These are phyloP conservation scores for Neelides folsomi DNA, from an alignment of 2,888 invertebrate genomes.

Conservation along the genomic window DNA sequence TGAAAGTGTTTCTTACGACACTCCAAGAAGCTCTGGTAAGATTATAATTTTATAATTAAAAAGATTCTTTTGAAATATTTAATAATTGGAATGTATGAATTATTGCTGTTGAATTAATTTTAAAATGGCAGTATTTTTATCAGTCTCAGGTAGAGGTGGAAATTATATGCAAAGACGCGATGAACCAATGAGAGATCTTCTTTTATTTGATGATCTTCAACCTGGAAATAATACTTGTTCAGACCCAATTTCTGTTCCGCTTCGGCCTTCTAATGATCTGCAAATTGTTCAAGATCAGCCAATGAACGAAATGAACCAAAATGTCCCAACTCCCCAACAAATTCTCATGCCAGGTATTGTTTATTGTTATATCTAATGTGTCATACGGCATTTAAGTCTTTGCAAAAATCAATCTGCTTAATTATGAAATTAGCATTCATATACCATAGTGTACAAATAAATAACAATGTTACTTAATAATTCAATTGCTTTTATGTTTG, in stretches of 20 bases:
- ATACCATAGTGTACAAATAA: too few relatives aligned
- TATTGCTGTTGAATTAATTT: not conserved
- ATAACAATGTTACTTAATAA: too few relatives aligned
- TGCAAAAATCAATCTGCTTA: too few relatives aligned
- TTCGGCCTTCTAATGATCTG: not conserved
- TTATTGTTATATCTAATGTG: not conserved
- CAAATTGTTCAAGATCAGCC: not conserved
- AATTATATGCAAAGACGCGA: constrained; percentile 6
- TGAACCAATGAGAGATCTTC: constrained; percentile 3
- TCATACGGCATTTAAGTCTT: too few relatives aligned
- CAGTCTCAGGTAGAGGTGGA: not conserved
- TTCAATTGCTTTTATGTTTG: not conserved
- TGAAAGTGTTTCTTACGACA: constrained; percentile 28
- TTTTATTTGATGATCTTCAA: constrained; percentile 2
- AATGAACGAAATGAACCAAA: too few relatives aligned
- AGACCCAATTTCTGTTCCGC: not conserved
- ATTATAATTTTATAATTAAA: constrained; percentile 2
- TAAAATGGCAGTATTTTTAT: too few relatives aligned
- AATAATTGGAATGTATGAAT: not conserved
- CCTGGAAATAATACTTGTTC: not conserved
- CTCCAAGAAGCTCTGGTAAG: constrained; percentile 27
- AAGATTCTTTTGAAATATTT: too few relatives aligned
- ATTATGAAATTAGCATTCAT: too few relatives aligned
- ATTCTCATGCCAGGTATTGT: constrained; percentile 7
- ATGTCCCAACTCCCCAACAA: not conserved